Conservation (phyloP, 2,888 invertebrate genomes). For the Drosophila pseudotakahashii region DNA sequence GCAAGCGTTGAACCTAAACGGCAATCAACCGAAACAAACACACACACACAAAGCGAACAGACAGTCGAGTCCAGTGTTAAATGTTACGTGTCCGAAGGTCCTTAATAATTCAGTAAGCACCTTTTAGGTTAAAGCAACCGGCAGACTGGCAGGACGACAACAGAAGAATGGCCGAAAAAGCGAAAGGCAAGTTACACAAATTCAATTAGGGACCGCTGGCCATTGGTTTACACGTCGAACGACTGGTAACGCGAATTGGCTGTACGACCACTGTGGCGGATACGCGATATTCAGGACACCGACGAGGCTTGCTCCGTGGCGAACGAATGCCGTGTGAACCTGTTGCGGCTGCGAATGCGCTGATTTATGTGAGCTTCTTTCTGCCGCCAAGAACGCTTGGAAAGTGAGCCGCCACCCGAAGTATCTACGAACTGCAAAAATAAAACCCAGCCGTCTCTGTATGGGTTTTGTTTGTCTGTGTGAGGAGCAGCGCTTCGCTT, state of each 20-base stretch:
- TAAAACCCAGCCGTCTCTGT: neutral
- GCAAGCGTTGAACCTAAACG: slow-evolving; percentile 39
- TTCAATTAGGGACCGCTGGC: slow-evolving; percentile 59
- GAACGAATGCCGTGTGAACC: slow-evolving; percentile 77
- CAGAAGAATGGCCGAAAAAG: slow-evolving; percentile 3
- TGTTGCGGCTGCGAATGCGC: slow-evolving; percentile 71
- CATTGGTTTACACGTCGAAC: slow-evolving; percentile 21
- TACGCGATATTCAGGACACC: slow-evolving; percentile 31
- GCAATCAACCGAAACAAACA: slow-evolving; percentile 26
- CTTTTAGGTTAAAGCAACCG: slow-evolving; percentile 35
- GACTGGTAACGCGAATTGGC: slow-evolving; percentile 1
- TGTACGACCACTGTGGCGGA: slow-evolving; percentile 4
- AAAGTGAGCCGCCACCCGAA: slow-evolving; percentile 37
- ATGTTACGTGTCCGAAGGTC: slow-evolving; percentile 56
- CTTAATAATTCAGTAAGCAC: slow-evolving; percentile 56
- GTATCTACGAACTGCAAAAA: slow-evolving; percentile 23
- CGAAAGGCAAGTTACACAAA: slow-evolving; percentile 51
- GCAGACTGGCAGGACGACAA: slow-evolving; percentile 28
- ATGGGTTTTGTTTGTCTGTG: neutral
- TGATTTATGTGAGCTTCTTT: slow-evolving; percentile 68
- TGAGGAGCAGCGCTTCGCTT: slow-evolving; percentile 27
- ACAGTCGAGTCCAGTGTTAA: slow-evolving; percentile 17
- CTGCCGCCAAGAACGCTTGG: slow-evolving; percentile 38
- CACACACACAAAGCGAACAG: slow-evolving; percentile 7
- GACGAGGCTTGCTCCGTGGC: slow-evolving; percentile 70